Evolutionary conservation across 1,140 invertebrate species (phyloP).

Genomic region (Euwallacea fornicatus): DNA sequence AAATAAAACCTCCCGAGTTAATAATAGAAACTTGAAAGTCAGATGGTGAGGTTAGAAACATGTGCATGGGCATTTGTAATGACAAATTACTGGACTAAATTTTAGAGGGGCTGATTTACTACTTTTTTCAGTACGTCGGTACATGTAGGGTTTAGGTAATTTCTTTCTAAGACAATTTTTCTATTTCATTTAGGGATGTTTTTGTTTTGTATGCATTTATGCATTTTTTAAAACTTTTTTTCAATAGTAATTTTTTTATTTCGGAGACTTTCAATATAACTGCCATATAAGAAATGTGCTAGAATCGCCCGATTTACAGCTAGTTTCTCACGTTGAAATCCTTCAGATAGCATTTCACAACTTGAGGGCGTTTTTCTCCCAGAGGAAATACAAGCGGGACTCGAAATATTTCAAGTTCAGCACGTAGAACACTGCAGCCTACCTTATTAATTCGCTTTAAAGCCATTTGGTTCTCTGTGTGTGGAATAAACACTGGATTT

Average conservation of each 20-base stretch:
- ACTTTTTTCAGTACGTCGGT: no score
- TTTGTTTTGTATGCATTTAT: no score
- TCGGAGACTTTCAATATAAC: no score
- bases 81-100: no score
- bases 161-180: no score
- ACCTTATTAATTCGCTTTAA: slow-evolving; percentile 97
- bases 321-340: slow-evolving; percentile 30
- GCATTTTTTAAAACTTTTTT: no score
- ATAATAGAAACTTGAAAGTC: slow-evolving; percentile 47
- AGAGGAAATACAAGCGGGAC: slow-evolving; percentile 36
- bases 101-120: no score
- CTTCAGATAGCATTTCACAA: slow-evolving; percentile 54
- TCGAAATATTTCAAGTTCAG: slow-evolving; percentile 13
- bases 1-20: slow-evolving; percentile 36
- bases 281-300: no score
- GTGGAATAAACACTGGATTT: slow-evolving; percentile 62
- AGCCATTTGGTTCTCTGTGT: slow-evolving; percentile 76
- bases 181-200: no score
- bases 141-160: no score
- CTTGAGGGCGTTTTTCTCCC: slow-evolving; percentile 57
- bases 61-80: background rate
- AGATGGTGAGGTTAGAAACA: slow-evolving; percentile 49
- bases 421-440: slow-evolving; percentile 56
- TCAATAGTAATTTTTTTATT: no score
- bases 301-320: slow-evolving; percentile 16